Base-by-base conservation (phyloP, 2,113 vertebrate genomes). In the Tor tambroides region DNA sequence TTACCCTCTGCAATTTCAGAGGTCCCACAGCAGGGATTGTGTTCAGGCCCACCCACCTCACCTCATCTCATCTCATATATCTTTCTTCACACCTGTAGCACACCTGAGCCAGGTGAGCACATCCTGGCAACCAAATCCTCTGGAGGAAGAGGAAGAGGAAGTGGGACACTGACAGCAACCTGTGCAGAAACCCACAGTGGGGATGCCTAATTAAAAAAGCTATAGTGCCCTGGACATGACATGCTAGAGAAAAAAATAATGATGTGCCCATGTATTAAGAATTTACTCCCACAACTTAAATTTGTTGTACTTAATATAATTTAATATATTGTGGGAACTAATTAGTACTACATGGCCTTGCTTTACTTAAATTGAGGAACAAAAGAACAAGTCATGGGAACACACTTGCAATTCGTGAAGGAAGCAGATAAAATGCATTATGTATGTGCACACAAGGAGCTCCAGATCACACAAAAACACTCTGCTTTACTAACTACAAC, bases 31-130 rank as follows among this genome's bases (percentile, higher is more conserved):
- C 30, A 74, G 69, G 82, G 21, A 74, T 84, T 84, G 51, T 30
- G 28, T 26, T 76, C 28, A 41, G 51, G 86, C 86, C 88, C 88
- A 87, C 84, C 86, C 83, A 89, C 65, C 51, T 76, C 38, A 15
- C 76, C 69, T 46, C 10, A 10, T 43, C n/a, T n/a, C 19, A 72
- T 28, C 69, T 35, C 72, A 69, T 78, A 77, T 41, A 63, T 86
- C 67, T 72, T 30, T 86, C 35, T 69, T 81, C 69, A 83, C 77
- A 89, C 81, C 69, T 89, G 88, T 43, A 84, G 46, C 30, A 71
- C 71, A 56, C 38, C 51, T 51, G 17, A 80, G 75, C 56, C 83
- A 41, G n/a, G 74, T 71, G 54, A 72, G 32, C 63, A 38, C 83
- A 83, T 38, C 72, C 35, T 67, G 17, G 79, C 56, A 74, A 72